Evolutionary conservation across 1,140 invertebrate genomes (phyloP).

Genomic region (Pseudomyrmex cubaensis): DNA sequence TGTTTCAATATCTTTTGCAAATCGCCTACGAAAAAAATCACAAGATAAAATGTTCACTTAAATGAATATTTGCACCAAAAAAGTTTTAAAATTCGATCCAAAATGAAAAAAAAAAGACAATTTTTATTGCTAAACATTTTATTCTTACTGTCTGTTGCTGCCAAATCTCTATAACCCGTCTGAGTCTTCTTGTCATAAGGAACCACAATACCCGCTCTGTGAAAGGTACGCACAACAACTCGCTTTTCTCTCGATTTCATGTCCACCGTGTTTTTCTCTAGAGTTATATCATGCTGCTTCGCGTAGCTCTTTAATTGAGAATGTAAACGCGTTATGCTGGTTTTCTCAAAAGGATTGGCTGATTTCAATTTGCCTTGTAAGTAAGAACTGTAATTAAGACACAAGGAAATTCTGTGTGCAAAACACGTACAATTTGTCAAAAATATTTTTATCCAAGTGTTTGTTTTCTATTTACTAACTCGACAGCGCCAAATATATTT

Average conservation of each 20-base stretch:
- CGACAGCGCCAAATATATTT: slow-evolving; percentile 94
- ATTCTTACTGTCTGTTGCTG: slow-evolving; percentile 89
- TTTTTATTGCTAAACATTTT: slow-evolving; percentile 3
- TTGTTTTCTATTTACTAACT: slow-evolving; percentile 86
- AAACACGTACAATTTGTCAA: neutral
- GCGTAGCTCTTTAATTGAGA: slow-evolving; percentile 89
- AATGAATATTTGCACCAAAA: neutral
- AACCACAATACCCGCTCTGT: slow-evolving; percentile 95
- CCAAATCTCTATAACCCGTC: slow-evolving; percentile 92
- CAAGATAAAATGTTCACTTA: neutral
- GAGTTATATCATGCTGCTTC: slow-evolving; percentile 87
- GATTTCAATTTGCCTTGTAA: slow-evolving; percentile 88
- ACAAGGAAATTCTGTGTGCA: neutral
- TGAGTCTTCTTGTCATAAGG: slow-evolving; percentile 92
- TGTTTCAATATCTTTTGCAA: slow-evolving; percentile 91
- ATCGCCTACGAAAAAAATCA: slow-evolving; percentile 86
- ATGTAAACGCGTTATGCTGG: slow-evolving; percentile 86
- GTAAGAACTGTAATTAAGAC: slow-evolving; percentile 85
- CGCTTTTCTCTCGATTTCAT: slow-evolving; percentile 89
- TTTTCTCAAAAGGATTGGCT: slow-evolving; percentile 89
- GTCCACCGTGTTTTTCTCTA: slow-evolving; percentile 87
- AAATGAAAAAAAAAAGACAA: slow-evolving; percentile 16
- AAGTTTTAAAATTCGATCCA: neutral
- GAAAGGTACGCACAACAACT: slow-evolving; percentile 92
- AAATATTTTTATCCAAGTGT: neutral